These are phyloP conservation scores for Pterois miles DNA, from an alignment of 2,797 vertebrate genomes.

Conservation along the genomic window DNA sequence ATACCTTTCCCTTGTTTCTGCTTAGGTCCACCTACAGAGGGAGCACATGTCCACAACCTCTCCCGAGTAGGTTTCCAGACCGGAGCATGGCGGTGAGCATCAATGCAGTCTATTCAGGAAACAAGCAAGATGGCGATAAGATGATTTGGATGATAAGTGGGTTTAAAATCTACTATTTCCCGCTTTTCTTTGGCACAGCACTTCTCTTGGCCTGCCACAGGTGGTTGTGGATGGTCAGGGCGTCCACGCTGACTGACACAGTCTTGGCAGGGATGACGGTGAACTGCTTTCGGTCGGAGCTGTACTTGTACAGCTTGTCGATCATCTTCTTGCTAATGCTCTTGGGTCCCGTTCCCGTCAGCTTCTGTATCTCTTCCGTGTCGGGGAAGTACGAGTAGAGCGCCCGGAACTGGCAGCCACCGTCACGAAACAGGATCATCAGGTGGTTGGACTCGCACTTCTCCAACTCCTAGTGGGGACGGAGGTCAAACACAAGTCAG, in stretches of 20 bases:
- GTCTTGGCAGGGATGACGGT: constrained; percentile 97
- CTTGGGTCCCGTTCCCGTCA: constrained; percentile 94
- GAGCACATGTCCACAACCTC: constrained; percentile 28
- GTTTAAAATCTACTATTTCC: constrained; percentile 82
- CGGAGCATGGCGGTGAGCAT: constrained; percentile 46
- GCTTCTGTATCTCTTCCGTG: constrained; percentile 93
- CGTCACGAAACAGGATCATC: constrained; percentile 97
- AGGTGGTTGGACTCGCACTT: constrained; percentile 97
- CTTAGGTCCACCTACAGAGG: constrained; percentile 54
- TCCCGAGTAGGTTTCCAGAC: constrained; percentile 21
- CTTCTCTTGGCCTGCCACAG: constrained; percentile 95
- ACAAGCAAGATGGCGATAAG: constrained; percentile 47
- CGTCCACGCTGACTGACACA: constrained; percentile 97
- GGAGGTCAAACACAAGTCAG: not conserved
- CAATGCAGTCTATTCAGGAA: constrained; percentile 61
- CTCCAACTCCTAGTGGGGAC: constrained; percentile 89
- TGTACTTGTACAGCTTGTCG: constrained; percentile 98
- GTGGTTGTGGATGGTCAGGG: constrained; percentile 96
- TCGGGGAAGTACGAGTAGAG: constrained; percentile 96
- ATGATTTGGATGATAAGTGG: constrained; percentile 27
- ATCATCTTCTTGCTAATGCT: constrained; percentile 98
- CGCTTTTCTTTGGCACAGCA: constrained; percentile 91
- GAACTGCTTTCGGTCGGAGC: constrained; percentile 97
- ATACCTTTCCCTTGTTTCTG: constrained; percentile 17
- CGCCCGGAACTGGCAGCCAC: constrained; percentile 96